phyloP scores from a whole-genome alignment of 1,140 invertebrate species.

The Venustaconcha ellipsiformis region DNA sequence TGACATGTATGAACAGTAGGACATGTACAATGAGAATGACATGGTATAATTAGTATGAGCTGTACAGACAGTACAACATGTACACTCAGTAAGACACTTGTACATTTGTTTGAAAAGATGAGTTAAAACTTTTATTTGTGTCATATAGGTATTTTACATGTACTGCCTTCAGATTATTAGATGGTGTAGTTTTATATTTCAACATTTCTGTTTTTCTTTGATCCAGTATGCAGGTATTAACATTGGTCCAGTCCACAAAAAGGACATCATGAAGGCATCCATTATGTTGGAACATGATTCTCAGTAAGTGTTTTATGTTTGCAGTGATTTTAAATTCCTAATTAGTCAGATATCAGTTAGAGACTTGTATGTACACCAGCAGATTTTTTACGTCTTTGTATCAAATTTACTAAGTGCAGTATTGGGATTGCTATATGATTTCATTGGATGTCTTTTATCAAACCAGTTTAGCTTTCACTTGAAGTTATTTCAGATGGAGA shows the following conservation, averaged over 20 bases:
- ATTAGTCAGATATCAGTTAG: not conserved
- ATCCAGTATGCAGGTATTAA: slow-evolving; percentile 97
- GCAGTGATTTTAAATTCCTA: not conserved
- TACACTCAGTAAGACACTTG: too few species aligned
- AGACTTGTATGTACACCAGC: not conserved
- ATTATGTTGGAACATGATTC: slow-evolving; percentile 99
- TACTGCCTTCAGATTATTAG: not conserved
- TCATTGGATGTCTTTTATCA: too few species aligned
- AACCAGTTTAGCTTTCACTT: too few species aligned
- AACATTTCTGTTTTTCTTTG: slow-evolving; percentile 4
- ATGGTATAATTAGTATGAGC: too few species aligned
- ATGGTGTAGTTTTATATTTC: not conserved
- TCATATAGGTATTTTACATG: not conserved
- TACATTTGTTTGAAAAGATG: too few species aligned
- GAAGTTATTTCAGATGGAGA: too few species aligned
- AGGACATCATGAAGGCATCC: slow-evolving; percentile 99
- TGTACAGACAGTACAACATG: too few species aligned
- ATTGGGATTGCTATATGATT: too few species aligned
- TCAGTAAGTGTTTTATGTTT: slow-evolving; percentile 80
- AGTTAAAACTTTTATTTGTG: not conserved
- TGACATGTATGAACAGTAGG: too few species aligned
- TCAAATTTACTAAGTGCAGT: too few species aligned
- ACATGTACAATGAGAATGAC: too few species aligned
- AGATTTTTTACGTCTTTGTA: too few species aligned
- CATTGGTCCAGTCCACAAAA: slow-evolving; percentile 99